These are phyloP conservation scores for Pocillopora grandis DNA, from an alignment of 92 coral and sea anemone species.

Conservation along the genomic window DNA sequence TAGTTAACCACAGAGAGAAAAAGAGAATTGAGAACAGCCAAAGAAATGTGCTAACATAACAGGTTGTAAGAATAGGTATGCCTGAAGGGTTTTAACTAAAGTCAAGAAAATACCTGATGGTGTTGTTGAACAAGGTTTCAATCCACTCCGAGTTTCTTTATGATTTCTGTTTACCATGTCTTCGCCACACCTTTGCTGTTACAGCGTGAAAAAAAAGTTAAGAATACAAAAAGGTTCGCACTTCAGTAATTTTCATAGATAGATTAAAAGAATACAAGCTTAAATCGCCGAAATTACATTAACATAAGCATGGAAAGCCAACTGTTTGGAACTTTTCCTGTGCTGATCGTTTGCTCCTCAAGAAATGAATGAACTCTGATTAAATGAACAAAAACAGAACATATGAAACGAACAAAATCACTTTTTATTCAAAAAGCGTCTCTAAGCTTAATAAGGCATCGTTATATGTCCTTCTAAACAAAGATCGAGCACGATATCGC, in stretches of 20 bases:
- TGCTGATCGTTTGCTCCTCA: too few relatives aligned
- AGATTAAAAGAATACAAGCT: too few relatives aligned
- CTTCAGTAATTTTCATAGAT: neutral
- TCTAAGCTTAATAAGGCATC: too few relatives aligned
- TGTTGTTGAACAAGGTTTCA: slow-evolving; percentile 42
- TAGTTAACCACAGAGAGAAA: neutral
- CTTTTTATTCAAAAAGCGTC: too few relatives aligned
- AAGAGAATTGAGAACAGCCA: neutral
- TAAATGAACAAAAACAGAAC: too few relatives aligned
- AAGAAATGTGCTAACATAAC: neutral
- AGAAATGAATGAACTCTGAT: too few relatives aligned
- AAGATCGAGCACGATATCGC: too few relatives aligned
- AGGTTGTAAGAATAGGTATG: neutral
- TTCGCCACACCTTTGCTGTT: slow-evolving; percentile 36
- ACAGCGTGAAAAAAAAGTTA: neutral
- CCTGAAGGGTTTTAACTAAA: neutral
- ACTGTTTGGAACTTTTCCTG: too few relatives aligned
- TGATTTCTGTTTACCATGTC: slow-evolving; percentile 11
- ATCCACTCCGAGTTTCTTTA: slow-evolving; percentile 24
- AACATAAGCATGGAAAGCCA: too few relatives aligned
- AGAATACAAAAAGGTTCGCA: neutral
- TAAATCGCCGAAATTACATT: too few relatives aligned
- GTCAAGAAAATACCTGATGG: slow-evolving; percentile 43
- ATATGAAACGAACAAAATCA: too few relatives aligned
- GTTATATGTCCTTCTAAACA: too few relatives aligned